These are phyloP conservation scores for Zaprionus ornatus DNA, from an alignment of 1,140 invertebrate genomes.

Conservation along the genomic window DNA sequence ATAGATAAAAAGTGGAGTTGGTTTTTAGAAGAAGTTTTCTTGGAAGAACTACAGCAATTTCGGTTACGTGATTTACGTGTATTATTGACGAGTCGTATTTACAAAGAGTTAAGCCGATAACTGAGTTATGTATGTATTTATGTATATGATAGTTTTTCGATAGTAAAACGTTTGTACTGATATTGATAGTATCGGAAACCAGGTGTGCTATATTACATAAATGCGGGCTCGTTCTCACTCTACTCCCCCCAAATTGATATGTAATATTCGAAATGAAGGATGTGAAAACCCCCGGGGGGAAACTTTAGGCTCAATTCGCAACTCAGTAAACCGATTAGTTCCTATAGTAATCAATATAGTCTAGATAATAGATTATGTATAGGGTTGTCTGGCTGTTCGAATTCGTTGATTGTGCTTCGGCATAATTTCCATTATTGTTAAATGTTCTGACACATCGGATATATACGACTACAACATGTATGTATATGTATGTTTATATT, in stretches of 20 bases:
- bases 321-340: background rate
- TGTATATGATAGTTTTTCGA: slow-evolving; percentile 12
- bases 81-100: slow-evolving; percentile 73
- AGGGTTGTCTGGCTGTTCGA: slow-evolving; percentile 49
- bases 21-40: slow-evolving; percentile 21
- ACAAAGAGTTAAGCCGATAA: slow-evolving; percentile 54
- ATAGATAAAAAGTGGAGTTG: slow-evolving; percentile 10
- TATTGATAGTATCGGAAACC: slow-evolving; percentile 81
- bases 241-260: slow-evolving; percentile 60
- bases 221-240: slow-evolving; percentile 22
- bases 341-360: slow-evolving; percentile 7
- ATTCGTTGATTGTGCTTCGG: slow-evolving; percentile 73
- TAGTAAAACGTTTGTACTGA: slow-evolving; percentile 67
- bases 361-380: slow-evolving; percentile 8
- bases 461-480: slow-evolving; percentile 34
- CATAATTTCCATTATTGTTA: slow-evolving; percentile 57
- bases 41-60: slow-evolving; percentile 72
- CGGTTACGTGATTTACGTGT: slow-evolving; percentile 24
- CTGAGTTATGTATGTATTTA: slow-evolving; percentile 16
- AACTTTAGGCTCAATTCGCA: background rate
- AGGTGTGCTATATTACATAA: slow-evolving; percentile 81
- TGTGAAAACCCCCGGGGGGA: background rate
- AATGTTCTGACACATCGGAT: slow-evolving; percentile 20
- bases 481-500: slow-evolving; percentile 33
- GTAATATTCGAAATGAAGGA: slow-evolving; percentile 62